A percentile compares a stretch with the other conserved stretches of the same genome.
phyloP scores from a whole-genome alignment of 2,113 vertebrate species.

The Semnornis frantzii region DNA sequence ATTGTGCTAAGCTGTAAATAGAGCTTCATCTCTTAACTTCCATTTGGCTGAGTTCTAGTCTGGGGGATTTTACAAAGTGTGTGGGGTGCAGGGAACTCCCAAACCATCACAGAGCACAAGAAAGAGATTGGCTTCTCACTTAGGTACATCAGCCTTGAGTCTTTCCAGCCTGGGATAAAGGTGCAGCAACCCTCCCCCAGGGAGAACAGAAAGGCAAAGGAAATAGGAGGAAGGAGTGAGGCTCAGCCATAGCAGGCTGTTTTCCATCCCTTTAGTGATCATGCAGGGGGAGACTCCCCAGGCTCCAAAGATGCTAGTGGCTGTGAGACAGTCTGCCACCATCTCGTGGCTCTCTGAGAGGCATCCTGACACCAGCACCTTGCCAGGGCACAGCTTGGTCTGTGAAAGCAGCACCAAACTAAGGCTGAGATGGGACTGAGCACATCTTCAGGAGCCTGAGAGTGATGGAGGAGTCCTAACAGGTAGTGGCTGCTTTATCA shows the following conservation, averaged over 20 bases:
- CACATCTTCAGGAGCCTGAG: neutral
- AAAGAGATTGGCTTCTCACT: neutral
- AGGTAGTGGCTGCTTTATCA: neutral
- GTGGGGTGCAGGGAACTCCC: too few species aligned
- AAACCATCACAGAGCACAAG: too few species aligned
- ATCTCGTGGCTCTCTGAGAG: neutral
- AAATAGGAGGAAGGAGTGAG: neutral
- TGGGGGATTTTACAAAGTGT: too few species aligned
- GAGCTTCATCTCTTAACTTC: too few species aligned
- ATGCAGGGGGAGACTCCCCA: fast-evolving
- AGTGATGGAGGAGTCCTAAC: neutral
- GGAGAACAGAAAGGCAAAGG: neutral
- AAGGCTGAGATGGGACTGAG: neutral
- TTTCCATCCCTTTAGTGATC: neutral
- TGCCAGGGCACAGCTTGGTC: neutral
- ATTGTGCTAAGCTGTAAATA: too few species aligned
- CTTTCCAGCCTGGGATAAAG: neutral
- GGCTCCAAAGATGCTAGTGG: neutral
- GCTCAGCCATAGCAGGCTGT: fast-evolving
- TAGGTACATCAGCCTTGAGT: neutral
- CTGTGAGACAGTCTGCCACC: neutral
- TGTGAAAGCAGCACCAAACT: neutral
- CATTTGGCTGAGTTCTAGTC: too few species aligned
- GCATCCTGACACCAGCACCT: neutral
- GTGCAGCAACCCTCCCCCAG: neutral